Evolutionary conservation across 2,113 vertebrate genomes (phyloP), one percentile per base, ranked within the genome.

Genomic region (Astatoreochromis straeleni): DNA sequence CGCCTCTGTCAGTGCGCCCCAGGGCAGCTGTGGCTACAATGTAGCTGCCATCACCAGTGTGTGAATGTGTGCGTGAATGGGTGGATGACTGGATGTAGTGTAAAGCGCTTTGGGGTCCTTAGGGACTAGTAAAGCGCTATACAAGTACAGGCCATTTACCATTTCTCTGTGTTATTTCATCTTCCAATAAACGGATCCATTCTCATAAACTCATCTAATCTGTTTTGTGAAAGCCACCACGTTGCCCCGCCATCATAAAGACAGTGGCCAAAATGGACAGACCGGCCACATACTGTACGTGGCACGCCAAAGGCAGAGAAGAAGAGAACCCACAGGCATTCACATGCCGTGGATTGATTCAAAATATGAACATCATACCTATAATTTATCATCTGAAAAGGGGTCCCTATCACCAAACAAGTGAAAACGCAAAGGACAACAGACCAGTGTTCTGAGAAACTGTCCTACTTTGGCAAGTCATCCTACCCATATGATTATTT

Each of bases 1-100:
- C 6, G 1, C 53, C 53, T 54, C 53, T 2, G n/a, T 54, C 53
- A 55, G 53, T 54, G n/a, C 3, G 5, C 19, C 19, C 51, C 51
- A 53, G 51, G 19, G 51, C 0, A 0, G 4, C 53, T 24, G 6
- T 55, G 53, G 53, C 21, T 55, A 1, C 53, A 55, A 2, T 24
- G 11, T 0, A 13, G 53, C 53, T 55, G n/a, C n/a, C 53, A 2
- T 54, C 53, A 54, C 53, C 53, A 24, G 53, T 11, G 51, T 54
- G 6, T 53, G 49, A 53, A n/a, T 53, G 9, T 10, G 49, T 53
- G 19, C 2, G 2, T 55, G 53, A 26, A 55, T 13, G 11, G 4
- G 11, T 55, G 54, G 21, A 57, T 55, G 54, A 26, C 54, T 57
- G 21, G 1, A 14, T 57, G n/a, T n/a, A n/a, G 24, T 26, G 54